Conservation (phyloP, 2,888 invertebrate genomes). For the Drosophila parthenogenetica region DNA sequence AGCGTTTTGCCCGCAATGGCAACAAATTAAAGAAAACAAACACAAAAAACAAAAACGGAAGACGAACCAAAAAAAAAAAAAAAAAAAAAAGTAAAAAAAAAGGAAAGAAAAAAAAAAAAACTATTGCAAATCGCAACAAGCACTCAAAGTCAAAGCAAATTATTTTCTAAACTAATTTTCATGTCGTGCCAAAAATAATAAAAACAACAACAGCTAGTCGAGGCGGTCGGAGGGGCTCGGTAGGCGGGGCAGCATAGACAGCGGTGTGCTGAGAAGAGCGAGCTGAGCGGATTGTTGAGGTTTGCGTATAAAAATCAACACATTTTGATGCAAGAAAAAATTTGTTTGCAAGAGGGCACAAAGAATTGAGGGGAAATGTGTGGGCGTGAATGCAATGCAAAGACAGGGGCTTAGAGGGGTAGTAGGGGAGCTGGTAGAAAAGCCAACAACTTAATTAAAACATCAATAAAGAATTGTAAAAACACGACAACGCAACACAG, state of each 20-base stretch:
- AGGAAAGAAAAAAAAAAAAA: slow-evolving; percentile 18
- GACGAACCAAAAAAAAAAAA: not conserved
- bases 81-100: slow-evolving; percentile 5
- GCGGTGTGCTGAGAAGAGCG: not conserved
- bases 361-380: not conserved
- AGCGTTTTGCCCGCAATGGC: slow-evolving; percentile 31
- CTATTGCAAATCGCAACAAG: slow-evolving; percentile 73
- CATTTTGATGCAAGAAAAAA: slow-evolving; percentile 36
- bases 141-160: slow-evolving; percentile 80
- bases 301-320: slow-evolving; percentile 44
- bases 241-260: not conserved
- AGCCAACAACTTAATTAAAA: slow-evolving; percentile 77
- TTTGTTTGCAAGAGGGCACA: slow-evolving; percentile 11
- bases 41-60: slow-evolving; percentile 8
- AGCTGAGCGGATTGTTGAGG: slow-evolving; percentile 6
- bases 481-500: slow-evolving; percentile 52
- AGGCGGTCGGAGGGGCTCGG: too few species aligned
- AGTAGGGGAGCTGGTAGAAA: slow-evolving; percentile 14
- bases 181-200: slow-evolving; percentile 80
- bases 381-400: slow-evolving; percentile 22
- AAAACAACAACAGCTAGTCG: slow-evolving; percentile 51
- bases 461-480: slow-evolving; percentile 77
- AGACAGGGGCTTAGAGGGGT: slow-evolving; percentile 6
- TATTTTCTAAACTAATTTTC: slow-evolving; percentile 80
- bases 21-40: slow-evolving; percentile 59